Evolutionary conservation across 2,113 vertebrate genomes (phyloP).

Genomic region (Ammodytes dubius): DNA sequence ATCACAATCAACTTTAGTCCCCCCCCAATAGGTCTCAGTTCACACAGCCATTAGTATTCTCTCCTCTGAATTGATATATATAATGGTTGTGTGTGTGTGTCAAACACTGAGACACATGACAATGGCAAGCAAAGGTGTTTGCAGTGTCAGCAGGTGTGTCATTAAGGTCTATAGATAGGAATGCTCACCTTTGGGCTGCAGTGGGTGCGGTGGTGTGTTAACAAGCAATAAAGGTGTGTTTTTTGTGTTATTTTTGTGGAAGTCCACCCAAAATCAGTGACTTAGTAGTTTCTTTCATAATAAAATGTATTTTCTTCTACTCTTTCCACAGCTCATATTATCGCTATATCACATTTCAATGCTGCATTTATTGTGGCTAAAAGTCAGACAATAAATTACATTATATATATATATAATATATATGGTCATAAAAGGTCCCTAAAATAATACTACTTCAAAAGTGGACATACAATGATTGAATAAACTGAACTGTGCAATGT

Average conservation of each 20-base stretch:
- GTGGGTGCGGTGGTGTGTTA: conserved; percentile 36
- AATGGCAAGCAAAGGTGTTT: too few relatives aligned
- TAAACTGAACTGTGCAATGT: neutral
- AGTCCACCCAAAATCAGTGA: neutral
- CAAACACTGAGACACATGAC: too few relatives aligned
- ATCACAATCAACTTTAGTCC: too few relatives aligned
- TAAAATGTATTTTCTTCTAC: neutral
- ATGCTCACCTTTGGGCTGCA: conserved; percentile 48
- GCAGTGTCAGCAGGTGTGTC: conserved; percentile 32
- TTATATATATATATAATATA: neutral
- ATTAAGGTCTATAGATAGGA: conserved; percentile 36
- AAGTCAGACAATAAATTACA: neutral
- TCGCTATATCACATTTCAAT: too few relatives aligned
- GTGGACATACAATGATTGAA: neutral
- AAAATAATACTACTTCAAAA: too few relatives aligned
- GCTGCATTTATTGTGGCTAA: neutral
- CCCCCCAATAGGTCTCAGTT: too few relatives aligned
- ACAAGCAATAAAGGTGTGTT: neutral
- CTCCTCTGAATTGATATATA: too few relatives aligned
- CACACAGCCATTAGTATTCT: too few relatives aligned
- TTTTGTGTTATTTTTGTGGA: neutral
- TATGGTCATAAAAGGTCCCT: too few relatives aligned
- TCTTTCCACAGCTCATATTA: neutral
- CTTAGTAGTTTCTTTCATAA: neutral
- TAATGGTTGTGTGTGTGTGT: neutral